phyloP scores from a whole-genome alignment of 2,113 vertebrate species.

The Nyctibius bracteatus region DNA sequence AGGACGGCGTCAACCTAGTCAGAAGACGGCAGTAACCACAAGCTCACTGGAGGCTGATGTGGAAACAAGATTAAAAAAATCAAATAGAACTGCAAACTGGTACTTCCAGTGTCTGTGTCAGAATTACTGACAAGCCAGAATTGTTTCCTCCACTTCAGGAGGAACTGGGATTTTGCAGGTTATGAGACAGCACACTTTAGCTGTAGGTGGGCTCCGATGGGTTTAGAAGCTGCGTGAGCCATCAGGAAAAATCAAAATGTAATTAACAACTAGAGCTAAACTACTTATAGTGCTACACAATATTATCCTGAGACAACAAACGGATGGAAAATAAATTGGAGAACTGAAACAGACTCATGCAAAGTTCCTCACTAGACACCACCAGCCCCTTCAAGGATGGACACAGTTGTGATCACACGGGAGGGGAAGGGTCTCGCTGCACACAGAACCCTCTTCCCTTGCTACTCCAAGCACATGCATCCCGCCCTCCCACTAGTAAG shows the following conservation, averaged over 20 bases:
- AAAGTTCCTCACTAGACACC: neutral
- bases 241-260: neutral
- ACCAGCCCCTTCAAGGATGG: neutral
- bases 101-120: neutral
- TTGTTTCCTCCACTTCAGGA: neutral
- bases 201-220: neutral
- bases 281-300: neutral
- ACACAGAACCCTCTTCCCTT: neutral
- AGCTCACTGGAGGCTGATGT: neutral
- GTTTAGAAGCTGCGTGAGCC: neutral
- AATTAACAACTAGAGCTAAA: neutral
- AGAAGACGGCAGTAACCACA: neutral
- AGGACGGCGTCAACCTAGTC: rapidly evolving
- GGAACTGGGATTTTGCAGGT: rapidly evolving
- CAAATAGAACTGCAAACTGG: neutral
- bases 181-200: neutral
- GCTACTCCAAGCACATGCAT: neutral
- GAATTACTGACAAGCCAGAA: neutral
- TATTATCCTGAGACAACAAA: neutral
- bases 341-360: neutral
- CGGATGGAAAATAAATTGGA: neutral
- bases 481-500: rapidly evolving
- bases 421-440: neutral
- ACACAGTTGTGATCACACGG: rapidly evolving
- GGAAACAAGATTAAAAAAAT: neutral